Conservation (phyloP, 1,140 invertebrate species). For the Microvelia longipes region DNA sequence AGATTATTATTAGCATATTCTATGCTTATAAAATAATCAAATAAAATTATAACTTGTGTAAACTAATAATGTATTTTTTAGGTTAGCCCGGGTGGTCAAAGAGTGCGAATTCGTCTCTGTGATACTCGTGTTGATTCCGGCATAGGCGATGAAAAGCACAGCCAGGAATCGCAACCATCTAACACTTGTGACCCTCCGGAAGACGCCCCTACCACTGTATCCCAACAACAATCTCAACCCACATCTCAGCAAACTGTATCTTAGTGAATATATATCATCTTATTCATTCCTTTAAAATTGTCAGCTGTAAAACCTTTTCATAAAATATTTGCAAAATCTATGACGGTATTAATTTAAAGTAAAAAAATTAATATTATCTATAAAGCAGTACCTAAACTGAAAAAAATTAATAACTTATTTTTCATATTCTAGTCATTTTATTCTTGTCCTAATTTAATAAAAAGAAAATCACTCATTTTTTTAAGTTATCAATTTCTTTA, state of each 20-base stretch:
- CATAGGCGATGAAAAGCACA: constrained; percentile 21
- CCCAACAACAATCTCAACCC: neutral
- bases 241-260: neutral
- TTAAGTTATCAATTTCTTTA: neutral
- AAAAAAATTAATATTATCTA: neutral
- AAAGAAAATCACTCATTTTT: neutral
- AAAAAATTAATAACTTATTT: neutral
- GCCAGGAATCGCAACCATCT: constrained; percentile 20
- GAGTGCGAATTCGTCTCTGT: constrained; percentile 19
- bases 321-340: neutral
- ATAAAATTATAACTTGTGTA: too few species aligned
- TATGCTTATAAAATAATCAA: too few species aligned
- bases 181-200: constrained; percentile 16
- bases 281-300: neutral
- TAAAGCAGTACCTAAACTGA: neutral
- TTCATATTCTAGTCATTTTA: neutral
- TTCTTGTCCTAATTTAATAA: too few species aligned
- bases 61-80: neutral
- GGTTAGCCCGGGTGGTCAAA: constrained; percentile 16
- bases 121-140: constrained; percentile 20
- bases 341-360: too few species aligned
- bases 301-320: neutral
- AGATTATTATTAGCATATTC: too few species aligned
- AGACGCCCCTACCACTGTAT: neutral
- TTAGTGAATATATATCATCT: neutral